These are phyloP conservation scores for Tyrannus savana DNA, from an alignment of 2,113 vertebrate genomes.

Conservation along the genomic window DNA sequence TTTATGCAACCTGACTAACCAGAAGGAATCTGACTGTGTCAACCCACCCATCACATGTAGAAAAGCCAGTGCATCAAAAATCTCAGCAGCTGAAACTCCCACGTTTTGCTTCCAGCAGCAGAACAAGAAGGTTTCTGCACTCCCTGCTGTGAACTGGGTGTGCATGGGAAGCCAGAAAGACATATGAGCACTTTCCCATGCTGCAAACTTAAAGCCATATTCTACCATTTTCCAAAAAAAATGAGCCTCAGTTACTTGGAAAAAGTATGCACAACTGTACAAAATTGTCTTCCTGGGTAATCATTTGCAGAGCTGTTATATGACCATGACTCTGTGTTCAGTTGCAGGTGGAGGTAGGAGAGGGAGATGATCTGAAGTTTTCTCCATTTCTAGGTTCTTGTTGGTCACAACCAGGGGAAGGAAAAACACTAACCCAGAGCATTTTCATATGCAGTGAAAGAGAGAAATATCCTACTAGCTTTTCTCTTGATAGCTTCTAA, in stretches of 20 bases:
- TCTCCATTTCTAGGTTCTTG: not conserved
- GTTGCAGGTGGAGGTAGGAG: not conserved
- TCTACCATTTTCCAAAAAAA: not conserved
- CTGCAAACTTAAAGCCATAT: not conserved
- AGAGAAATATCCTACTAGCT: not conserved
- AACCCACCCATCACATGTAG: not conserved
- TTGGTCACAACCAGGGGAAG: not conserved
- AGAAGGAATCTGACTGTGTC: not conserved
- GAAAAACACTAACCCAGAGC: not conserved
- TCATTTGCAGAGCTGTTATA: not conserved
- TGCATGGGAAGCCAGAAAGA: not conserved
- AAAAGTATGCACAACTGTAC: not conserved
- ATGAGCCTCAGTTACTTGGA: not conserved
- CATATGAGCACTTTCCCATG: fast-evolving
- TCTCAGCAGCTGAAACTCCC: not conserved
- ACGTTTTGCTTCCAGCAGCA: not conserved
- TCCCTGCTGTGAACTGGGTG: not conserved
- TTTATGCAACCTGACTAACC: not conserved
- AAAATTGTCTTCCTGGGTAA: not conserved
- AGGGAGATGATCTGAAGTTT: not conserved
- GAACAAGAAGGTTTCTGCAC: not conserved
- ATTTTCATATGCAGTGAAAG: not conserved
- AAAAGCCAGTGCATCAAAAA: not conserved
- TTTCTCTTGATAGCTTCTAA: not conserved
- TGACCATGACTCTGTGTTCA: not conserved